Evolutionary conservation across 1,140 invertebrate genomes (phyloP).

Genomic region (Papilio machaon): DNA sequence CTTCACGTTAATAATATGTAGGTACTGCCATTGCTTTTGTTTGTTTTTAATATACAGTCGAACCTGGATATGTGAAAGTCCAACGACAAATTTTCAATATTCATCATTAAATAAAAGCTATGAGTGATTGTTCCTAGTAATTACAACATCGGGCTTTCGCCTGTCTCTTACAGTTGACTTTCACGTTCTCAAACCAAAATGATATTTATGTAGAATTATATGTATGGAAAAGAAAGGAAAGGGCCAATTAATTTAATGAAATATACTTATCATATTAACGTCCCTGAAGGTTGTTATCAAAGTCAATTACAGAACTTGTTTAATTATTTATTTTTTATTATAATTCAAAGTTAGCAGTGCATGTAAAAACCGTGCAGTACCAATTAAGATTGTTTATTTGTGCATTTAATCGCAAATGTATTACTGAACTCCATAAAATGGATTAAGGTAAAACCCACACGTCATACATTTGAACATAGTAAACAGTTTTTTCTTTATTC

Average conservation of each 20-base stretch:
- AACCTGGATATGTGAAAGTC: too few relatives aligned
- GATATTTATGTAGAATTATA: too few relatives aligned
- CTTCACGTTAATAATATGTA: not conserved
- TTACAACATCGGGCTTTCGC: too few relatives aligned
- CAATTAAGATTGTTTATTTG: constrained; percentile 5
- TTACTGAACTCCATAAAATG: too few relatives aligned
- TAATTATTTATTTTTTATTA: not conserved
- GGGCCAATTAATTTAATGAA: not conserved
- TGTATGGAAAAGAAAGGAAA: not conserved
- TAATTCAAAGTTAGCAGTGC: not conserved
- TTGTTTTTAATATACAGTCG: not conserved
- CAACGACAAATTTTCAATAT: too few relatives aligned
- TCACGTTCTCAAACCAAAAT: too few relatives aligned
- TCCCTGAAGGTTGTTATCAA: not conserved
- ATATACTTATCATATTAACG: constrained; percentile 1
- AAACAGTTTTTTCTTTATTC: too few relatives aligned
- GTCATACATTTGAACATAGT: too few relatives aligned
- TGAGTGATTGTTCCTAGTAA: too few relatives aligned
- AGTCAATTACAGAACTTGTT: constrained; percentile 2
- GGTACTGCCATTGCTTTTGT: not conserved
- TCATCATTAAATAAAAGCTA: too few relatives aligned
- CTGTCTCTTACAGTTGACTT: too few relatives aligned
- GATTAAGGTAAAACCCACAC: too few relatives aligned
- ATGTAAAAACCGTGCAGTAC: not conserved
- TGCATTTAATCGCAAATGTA: not conserved